Base-by-base conservation (phyloP, 2,888 invertebrate genomes). In the Drosophila anceps region DNA sequence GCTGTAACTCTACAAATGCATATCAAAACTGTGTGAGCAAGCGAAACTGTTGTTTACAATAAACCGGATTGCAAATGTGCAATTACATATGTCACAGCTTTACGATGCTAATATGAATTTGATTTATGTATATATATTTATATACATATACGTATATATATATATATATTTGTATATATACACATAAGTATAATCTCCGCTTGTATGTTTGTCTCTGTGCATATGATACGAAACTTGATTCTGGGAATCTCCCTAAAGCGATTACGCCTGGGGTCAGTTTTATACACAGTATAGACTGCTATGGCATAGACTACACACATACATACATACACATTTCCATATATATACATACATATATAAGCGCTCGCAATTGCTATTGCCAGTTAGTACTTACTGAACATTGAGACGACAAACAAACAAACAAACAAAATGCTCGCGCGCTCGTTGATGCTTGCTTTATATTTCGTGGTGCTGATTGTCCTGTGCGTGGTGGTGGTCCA, bases 211-310 rank as follows among this genome's bases (percentile, higher is more conserved):
- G 62, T 71, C 67, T 72, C 1, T 33, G 12, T 54, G 29, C 66
- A 50, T 71, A 43, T 27, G 27, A 61, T 58, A 51, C 18, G 8
- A 27, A 78, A 72, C 79, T 58, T 69, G 81, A 60, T 29, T 73
- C 59, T 53, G 83, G 83, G 83, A 86, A 72, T 84, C 73, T 64
- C 87, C 87, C 80, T n/a, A 55, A 60, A 65, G 43, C 20, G 66
- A 69, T 71, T 62, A 55, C n/a, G 15, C 46, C 20, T 29, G 20
- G 31, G 53, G 31, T 62, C 51, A 53, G 20, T 1, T 20, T 20
- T 9, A 6, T 24, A 24, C 24, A 24, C 24, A 24, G 2, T 24
- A 24, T 24, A 24, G 24, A 24, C 24, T 24, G 2, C 4, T 24
- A 24, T 4, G 27, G 24, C 24, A 24, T 43, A 51, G 2, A 46